Evolutionary conservation across 2,888 invertebrate species (phyloP), one percentile per base, ranked within the genome.

Genomic region (Pharmacophagus antenor): DNA sequence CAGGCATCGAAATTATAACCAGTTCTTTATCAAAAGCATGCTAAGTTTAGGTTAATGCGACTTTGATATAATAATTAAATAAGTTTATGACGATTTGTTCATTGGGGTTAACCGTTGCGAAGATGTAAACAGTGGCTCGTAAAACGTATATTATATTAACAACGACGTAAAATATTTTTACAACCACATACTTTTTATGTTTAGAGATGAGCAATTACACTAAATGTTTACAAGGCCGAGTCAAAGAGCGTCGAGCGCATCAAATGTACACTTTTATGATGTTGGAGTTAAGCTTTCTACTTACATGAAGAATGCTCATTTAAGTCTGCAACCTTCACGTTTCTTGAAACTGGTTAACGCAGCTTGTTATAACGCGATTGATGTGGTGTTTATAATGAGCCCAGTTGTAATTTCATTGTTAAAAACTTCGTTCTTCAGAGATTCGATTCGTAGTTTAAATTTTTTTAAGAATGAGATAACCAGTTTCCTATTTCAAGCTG

Each of bases 91-190:
- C 12, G 23, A 44, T 31, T 51, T 44, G 51, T 18, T 52, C 23
- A 17, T 15, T 17, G 42, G 42, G 42, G 18, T 42, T 42, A 21
- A 20, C 21, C 42, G 18, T n/a, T 18, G 17, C 42, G 17, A n/a
- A 57, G 27, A 31, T 27, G 57, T 74, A 73, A 54, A 56, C 52
- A 46, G 31, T 53, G 42, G 22, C 17, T 59, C 60, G 37, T 62
- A 60, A 60, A 62, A 62, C 20, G 42, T 48, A 50, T 50, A 49
- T 62, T 48, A 63, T 62, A 58, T 58, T 61, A 59, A 63, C 59
- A 60, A 49, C 59, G 50, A 50, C 48, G 17, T 54, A 58, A 58
- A 61, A 56, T 27, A 52, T 41, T 62, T 64, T 65, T 62, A 65
- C 53, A 56, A 57, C 62, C 62, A 54, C 58, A 49, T 23, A 61